Base-by-base conservation (phyloP, 2,113 vertebrate species). In the Aspiorhynchus laticeps region DNA sequence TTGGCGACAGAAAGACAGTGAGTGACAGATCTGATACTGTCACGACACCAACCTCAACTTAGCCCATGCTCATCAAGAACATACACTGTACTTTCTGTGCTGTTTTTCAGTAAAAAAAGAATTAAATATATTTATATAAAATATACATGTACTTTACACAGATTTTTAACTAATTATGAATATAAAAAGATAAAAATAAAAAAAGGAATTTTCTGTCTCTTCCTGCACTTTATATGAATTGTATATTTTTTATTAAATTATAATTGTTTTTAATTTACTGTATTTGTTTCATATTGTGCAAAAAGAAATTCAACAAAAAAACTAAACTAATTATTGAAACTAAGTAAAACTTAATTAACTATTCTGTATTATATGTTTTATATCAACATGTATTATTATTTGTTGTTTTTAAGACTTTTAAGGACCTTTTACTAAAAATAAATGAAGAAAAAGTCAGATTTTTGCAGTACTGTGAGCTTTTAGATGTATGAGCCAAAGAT, bases 1-100 rank as follows among this genome's bases (percentile, higher is more conserved):
- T 21, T 28, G 38, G 73, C 43, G 63, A 89, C 73, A 87, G 36
- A 48, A 15, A 61, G 67, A 69, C 73, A 53, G 24, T 28, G 73
- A 86, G 48, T 36, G 43, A 83, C 65, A 71, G 7, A 83, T 53
- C 21, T 0, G 28, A 75, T 21, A 73, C 36, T 7, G 43, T 12
- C 53, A 36, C 19, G 51, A 79, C 48, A 19, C 33, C 33, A 46
- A 76, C 46, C 17, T 21, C 51, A 28, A 71, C 41, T 61, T 31
- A 83, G 65, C 48, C 31, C 14, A 74, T 46, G 9, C 24, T 24
- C 19, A 65, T 43, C 2, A 31, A 80, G n/a, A 31, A 80, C 33
- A 56, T 21, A 11, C 56, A 46, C 5, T 31, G 4, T 21, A 53
- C 17, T 19, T 53, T 48, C 14, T 53, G 51, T 53, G 17, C 1